These are phyloP conservation scores for Napeogenes inachia DNA, from an alignment of 2,888 invertebrate species.

Conservation along the genomic window DNA sequence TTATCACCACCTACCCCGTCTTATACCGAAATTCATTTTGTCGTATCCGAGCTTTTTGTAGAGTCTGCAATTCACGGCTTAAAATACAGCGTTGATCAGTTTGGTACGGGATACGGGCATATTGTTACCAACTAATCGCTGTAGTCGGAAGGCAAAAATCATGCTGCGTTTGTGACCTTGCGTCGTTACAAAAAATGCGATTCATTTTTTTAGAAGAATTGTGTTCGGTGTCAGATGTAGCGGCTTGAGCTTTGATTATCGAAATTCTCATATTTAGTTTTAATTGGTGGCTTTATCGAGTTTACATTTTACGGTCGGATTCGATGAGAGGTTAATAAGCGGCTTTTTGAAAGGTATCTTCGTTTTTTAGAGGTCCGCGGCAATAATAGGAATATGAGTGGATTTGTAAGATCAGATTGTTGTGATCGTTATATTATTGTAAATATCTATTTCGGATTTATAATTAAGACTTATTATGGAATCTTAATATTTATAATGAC, in stretches of 20 bases:
- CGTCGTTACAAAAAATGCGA: slow-evolving; percentile 66
- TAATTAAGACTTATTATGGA: slow-evolving; percentile 31
- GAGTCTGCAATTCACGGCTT: slow-evolving; percentile 47
- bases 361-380: slow-evolving; percentile 68
- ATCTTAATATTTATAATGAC: slow-evolving; percentile 13
- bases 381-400: slow-evolving; percentile 63
- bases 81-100: slow-evolving; percentile 38
- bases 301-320: slow-evolving; percentile 77
- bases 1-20: slow-evolving; percentile 72
- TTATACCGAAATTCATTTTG: slow-evolving; percentile 46
- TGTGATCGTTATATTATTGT: slow-evolving; percentile 33
- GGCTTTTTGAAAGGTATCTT: slow-evolving; percentile 75
- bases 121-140: slow-evolving; percentile 48
- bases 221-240: slow-evolving; percentile 73
- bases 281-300: slow-evolving; percentile 79
- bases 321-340: slow-evolving; percentile 78
- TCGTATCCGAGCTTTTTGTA: slow-evolving; percentile 42
- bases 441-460: slow-evolving; percentile 31
- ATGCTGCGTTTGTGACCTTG: slow-evolving; percentile 72
- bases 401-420: slow-evolving; percentile 31
- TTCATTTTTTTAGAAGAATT: slow-evolving; percentile 66
- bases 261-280: slow-evolving; percentile 77
- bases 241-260: slow-evolving; percentile 75
- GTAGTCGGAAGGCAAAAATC: slow-evolving; percentile 71
- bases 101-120: slow-evolving; percentile 31